These are phyloP conservation scores for Salminus brasiliensis DNA, from an alignment of 2,113 vertebrate species.

Conservation along the genomic window DNA sequence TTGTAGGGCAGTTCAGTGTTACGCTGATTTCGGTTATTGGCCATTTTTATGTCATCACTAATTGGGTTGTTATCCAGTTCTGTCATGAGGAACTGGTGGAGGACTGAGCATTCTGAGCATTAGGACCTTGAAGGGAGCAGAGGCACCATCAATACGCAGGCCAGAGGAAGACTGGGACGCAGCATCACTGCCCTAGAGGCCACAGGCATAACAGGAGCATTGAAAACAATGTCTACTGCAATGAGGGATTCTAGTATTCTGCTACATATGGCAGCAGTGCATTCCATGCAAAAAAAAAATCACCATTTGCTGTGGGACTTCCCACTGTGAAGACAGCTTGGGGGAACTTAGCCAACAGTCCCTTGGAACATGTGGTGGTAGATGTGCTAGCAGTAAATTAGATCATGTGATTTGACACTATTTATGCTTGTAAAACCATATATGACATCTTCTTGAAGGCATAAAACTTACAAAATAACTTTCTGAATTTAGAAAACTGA, in stretches of 20 bases:
- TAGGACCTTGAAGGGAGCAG: constrained; percentile 63
- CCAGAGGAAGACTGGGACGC: constrained; percentile 68
- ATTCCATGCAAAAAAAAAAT: not conserved
- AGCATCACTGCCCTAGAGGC: constrained; percentile 71
- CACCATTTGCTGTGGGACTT: not conserved
- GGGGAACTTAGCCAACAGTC: not conserved
- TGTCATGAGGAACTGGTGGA: constrained; percentile 25
- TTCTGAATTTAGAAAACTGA: not conserved
- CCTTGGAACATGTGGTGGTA: not conserved
- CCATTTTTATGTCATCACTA: not conserved
- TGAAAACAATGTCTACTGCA: constrained; percentile 42
- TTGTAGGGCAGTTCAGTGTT: not conserved
- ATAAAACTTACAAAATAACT: not conserved
- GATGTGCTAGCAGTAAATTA: not conserved
- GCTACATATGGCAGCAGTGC: not conserved
- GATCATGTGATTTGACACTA: no score
- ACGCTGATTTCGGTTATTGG: not conserved
- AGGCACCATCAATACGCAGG: constrained; percentile 63
- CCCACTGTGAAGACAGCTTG: not conserved
- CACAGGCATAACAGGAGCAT: constrained; percentile 65
- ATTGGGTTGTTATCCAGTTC: constrained; percentile 56
- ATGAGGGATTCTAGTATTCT: not conserved
- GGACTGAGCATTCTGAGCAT: constrained; percentile 61
- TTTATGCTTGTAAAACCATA: not conserved
- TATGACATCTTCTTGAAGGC: not conserved